phyloP scores from a whole-genome alignment of 92 coral and sea anemone species.

The Porites cylindrica region DNA sequence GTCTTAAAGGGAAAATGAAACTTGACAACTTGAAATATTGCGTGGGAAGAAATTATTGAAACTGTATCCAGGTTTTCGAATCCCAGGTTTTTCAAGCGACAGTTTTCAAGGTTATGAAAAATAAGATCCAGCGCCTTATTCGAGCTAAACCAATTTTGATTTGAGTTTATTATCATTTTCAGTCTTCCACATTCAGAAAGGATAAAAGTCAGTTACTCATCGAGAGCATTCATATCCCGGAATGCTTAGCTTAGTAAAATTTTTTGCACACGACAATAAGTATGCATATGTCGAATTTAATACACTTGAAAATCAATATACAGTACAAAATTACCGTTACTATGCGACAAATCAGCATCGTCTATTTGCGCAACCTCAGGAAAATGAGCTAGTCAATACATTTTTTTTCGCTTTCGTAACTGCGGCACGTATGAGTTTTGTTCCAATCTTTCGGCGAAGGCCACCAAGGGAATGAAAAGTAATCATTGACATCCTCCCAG shows the following conservation, averaged over 20 bases:
- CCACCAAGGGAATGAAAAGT: neutral
- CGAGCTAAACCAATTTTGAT: neutral
- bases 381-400: neutral
- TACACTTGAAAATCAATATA: neutral
- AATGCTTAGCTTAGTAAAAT: no score
- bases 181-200: no score
- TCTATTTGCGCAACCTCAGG: neutral
- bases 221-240: neutral
- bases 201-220: neutral
- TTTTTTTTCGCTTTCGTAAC: neutral
- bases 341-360: neutral
- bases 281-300: neutral
- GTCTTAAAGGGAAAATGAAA: neutral
- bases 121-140: neutral
- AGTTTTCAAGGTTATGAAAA: slow-evolving; percentile 3
- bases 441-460: neutral
- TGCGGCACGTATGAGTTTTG: no score
- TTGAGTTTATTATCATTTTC: no score
- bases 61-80: neutral
- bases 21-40: neutral
- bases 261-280: neutral
- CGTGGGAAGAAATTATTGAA: neutral
- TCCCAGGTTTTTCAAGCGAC: neutral
- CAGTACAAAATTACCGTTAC: neutral
- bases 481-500: neutral